These are phyloP conservation scores for Chromis chromis DNA, from an alignment of 2,797 vertebrate species.

Conservation along the genomic window DNA sequence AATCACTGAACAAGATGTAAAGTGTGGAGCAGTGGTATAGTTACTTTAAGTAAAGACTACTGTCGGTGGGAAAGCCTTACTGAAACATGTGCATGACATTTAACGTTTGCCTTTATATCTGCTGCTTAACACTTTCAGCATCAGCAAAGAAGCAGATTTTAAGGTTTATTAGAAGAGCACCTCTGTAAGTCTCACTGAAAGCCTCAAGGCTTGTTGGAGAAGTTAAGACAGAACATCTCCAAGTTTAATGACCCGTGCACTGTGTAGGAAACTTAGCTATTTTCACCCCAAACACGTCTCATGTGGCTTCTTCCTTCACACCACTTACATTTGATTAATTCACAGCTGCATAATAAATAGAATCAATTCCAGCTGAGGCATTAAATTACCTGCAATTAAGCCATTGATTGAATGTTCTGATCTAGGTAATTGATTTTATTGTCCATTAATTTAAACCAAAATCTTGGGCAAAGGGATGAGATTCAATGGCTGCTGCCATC, in stretches of 20 bases:
- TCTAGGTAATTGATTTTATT: slow-evolving; percentile 81
- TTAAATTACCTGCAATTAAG: slow-evolving; percentile 81
- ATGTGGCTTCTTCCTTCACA: slow-evolving; percentile 51
- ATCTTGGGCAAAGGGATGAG: slow-evolving; percentile 29
- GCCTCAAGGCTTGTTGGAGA: not conserved
- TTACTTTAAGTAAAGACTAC: not conserved
- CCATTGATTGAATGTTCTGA: slow-evolving; percentile 79
- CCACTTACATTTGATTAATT: slow-evolving; percentile 77
- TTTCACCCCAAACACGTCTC: slow-evolving; percentile 59
- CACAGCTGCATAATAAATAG: slow-evolving; percentile 77
- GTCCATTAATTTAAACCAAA: slow-evolving; percentile 79
- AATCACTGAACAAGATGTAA: too few species aligned
- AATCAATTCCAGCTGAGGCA: slow-evolving; percentile 79
- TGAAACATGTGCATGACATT: not conserved
- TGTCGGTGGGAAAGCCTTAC: not conserved
- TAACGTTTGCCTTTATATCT: not conserved
- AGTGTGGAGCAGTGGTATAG: not conserved
- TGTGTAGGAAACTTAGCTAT: slow-evolving; percentile 21
- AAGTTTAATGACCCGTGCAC: slow-evolving; percentile 21
- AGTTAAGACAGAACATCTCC: not conserved
- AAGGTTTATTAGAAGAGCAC: not conserved
- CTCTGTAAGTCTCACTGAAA: slow-evolving; percentile 4
- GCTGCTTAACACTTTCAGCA: not conserved
- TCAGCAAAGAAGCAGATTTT: not conserved
- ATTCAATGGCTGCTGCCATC: slow-evolving; percentile 39